Base-by-base conservation (phyloP, 2,113 vertebrate species). In the Phrynosoma platyrhinos region DNA sequence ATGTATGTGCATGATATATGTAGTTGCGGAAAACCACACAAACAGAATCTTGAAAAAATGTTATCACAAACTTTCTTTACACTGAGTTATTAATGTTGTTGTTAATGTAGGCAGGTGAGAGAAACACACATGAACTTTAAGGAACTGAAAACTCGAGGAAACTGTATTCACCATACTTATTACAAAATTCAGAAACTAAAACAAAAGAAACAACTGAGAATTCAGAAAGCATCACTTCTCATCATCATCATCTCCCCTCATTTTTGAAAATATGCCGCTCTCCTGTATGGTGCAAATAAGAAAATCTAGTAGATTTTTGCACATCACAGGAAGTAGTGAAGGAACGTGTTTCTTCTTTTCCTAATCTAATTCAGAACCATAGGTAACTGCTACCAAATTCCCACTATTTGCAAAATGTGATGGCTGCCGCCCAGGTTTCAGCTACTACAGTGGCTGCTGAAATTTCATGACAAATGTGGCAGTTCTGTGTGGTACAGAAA, bases 241-340 rank as follows among this genome's bases (percentile, higher is more conserved):
- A 55, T 9, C 14, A 58, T 2, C 14, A 58, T 13, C 14, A 58
- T 58, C 55, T 58, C 55, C 55, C 55, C 9, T 9, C 9, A 58
- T 36, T 58, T 58, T 58, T 58, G 55, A 10, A 58, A 58, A 58
- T 79, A 27, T n/a, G 69, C 84, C 23, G 52, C 30, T 25, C 18
- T 84, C 8, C 9, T 88, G 89, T 82, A 90, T 92, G 68, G 32
- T 30, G 40, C 13, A 92, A 69, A 82, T 90, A 25, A 85, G 87
- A 80, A 92, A 93, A 84, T 88, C 64, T 53, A 91, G 36, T 36
- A 36, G 36, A 91, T 23, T 6, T 76, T 75, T 20, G 7, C 27
- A n/a, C 32, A 36, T 40, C 30, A 62, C 21, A 36, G n/a, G 52
- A 71, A 75, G 52, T 58, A 14, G 14, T 23, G 58, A 36, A 64